Evolutionary conservation across 1,140 invertebrate genomes (phyloP), one percentile per base, ranked within the genome.

Genomic region (Drosophila sp.): DNA sequence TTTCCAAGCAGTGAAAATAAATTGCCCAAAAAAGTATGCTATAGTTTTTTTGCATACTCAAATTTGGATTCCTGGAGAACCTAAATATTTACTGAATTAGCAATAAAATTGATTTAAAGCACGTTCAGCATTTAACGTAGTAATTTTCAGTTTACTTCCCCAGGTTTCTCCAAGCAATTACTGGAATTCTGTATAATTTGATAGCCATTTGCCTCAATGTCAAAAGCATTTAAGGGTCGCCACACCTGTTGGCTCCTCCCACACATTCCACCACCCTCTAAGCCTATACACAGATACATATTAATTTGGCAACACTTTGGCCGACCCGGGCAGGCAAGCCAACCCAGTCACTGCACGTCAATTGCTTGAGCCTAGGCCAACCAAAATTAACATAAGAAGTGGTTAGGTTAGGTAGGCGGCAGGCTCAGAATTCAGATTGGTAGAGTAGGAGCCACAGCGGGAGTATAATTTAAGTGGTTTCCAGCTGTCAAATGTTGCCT

Each of bases 401-500:
- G 64, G 38, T 64, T 63, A 54, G 64, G 38, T 64, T 63, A 54
- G 65, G 30, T 50, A n/a, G 41, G 23, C 44, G 72, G n/a, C 17
- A 17, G 17, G 17, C 17, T 17, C 17, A 17, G 17, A 17, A 17
- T 17, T 30, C 8, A 33, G 29, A 40, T 4, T 54, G 57, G n/a
- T n/a, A 62, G 25, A 38, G 60, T n/a, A 54, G 25, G n/a, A 55
- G 57, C 41, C 83, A 76, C 83, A 83, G 84, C 84, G 65, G 84
- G 83, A 67, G 80, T 75, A 89, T 87, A 87, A 87, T 87, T 87
- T 87, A 87, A 87, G 84, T 89, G 83, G 84, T 89, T 89, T 83
- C 84, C 84, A 87, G 83, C 84, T 89, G 83, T 89, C 84, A 87
- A 87, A 84, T 79, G 79, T 82, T 75, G 67, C 62, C 68, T 65